Percentiles rank a stretch among this genome's conserved stretches.
phyloP scores from a whole-genome alignment of 2,797 vertebrate genomes.

The Hippopotamyrus pictus region DNA sequence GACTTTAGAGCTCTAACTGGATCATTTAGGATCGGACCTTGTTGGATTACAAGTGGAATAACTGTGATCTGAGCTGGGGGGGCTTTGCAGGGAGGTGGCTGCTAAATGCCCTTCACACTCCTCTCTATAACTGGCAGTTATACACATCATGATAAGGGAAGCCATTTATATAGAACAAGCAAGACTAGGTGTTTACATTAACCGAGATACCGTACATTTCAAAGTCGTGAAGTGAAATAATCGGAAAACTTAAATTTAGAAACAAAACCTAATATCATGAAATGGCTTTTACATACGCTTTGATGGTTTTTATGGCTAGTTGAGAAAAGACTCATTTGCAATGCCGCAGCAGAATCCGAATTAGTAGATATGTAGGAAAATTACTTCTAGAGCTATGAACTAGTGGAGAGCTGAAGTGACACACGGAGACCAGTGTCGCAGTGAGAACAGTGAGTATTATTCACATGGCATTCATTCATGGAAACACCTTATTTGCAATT shows the following conservation, averaged over 20 bases:
- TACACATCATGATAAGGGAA: background rate
- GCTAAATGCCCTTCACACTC: background rate
- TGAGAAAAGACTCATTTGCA: background rate
- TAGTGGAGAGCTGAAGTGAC: background rate
- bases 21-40: background rate
- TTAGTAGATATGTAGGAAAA: background rate
- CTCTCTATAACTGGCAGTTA: background rate
- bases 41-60: background rate
- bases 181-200: background rate
- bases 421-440: background rate
- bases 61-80: background rate
- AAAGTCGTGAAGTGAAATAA: background rate
- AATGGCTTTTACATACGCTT: background rate
- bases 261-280: background rate
- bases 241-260: background rate
- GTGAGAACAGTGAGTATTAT: background rate
- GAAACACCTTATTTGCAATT: background rate
- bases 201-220: background rate
- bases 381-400: background rate
- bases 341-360: background rate
- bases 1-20: background rate
- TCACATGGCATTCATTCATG: background rate
- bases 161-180: background rate
- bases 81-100: background rate
- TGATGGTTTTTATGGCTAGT: background rate